phyloP scores from a whole-genome alignment of 1,140 invertebrate species.

The Leptestheria dahalacensis region DNA sequence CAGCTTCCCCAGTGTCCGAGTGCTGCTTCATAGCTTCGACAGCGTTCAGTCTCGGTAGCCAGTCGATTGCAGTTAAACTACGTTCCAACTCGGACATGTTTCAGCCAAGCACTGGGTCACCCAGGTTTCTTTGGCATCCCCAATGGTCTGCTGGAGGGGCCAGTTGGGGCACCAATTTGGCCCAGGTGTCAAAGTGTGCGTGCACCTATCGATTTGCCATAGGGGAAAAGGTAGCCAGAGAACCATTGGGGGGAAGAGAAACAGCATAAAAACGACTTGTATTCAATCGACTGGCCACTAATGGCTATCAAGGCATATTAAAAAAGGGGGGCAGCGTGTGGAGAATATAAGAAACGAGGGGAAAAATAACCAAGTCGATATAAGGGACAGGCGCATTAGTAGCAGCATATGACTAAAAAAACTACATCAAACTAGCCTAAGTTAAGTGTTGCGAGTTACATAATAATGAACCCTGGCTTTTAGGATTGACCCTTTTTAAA shows the following conservation, averaged over 20 bases:
- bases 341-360: too few relatives aligned
- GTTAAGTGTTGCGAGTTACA: too few relatives aligned
- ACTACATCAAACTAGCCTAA: too few relatives aligned
- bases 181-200: neutral
- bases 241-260: neutral
- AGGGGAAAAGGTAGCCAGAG: neutral
- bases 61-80: conserved; percentile 39
- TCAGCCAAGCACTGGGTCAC: too few relatives aligned
- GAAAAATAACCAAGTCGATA: too few relatives aligned
- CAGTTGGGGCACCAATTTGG: neutral
- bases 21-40: conserved; percentile 21
- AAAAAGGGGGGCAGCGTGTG: too few relatives aligned
- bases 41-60: conserved; percentile 34
- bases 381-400: too few relatives aligned
- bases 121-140: too few relatives aligned
- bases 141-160: too few relatives aligned
- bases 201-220: neutral
- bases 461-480: too few relatives aligned
- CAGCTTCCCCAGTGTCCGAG: conserved; percentile 18
- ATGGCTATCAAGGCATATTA: neutral
- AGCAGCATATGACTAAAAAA: too few relatives aligned
- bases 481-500: too few relatives aligned
- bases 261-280: neutral
- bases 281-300: neutral
- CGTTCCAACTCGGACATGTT: conserved; percentile 30